Base-by-base conservation (phyloP, 2,888 invertebrate genomes). In the Leucozona laternaria region DNA sequence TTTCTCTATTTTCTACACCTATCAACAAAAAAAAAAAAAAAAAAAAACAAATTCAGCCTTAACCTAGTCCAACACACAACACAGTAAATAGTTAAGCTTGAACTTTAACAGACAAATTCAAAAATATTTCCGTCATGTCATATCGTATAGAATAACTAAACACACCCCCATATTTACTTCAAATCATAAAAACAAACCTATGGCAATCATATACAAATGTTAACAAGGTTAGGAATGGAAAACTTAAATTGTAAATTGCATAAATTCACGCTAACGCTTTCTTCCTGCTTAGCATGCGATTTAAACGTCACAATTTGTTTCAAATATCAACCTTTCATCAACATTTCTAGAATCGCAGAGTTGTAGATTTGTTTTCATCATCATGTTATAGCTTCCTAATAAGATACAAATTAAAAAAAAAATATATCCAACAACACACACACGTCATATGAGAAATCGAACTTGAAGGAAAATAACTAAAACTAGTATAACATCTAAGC, bases 51-150 rank as follows among this genome's bases (percentile, higher is more conserved):
- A 4, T 8, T 31, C 8, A 45, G 34, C 50, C 50, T 50, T 53
- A 25, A 53, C 68, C 53, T 68, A 34, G 4, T 53, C 22, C 45
- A 68, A 68, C 34, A 28, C 22, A 13, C 13, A 48, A 20, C 11
- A 1, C 17, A 22, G 3, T n/a, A 20, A 3, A 15, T 31, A 34
- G 15, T 4, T 28, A 17, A 48, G 11, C 64, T 66, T 55, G 22
- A 83, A 60, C 73, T 55, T 70, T 72, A 50, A 37, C 55, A 7
- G 1, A n/a, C 13, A 22, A 25, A 40, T 31, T 25, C 40, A 17
- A 64, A 34, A 25, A 72, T 20, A 45, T 84, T 84, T 84, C 84
- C 84, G 84, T 79, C 76, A 84, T 80, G 28, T 45, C 60, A 57
- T 70, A 66, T 58, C 37, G 13, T 11, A 37, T 48, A 11, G 0